Evolutionary conservation across 2,113 vertebrate species (phyloP), one percentile per base, ranked within the genome.

Genomic region (Notothenia rossii): DNA sequence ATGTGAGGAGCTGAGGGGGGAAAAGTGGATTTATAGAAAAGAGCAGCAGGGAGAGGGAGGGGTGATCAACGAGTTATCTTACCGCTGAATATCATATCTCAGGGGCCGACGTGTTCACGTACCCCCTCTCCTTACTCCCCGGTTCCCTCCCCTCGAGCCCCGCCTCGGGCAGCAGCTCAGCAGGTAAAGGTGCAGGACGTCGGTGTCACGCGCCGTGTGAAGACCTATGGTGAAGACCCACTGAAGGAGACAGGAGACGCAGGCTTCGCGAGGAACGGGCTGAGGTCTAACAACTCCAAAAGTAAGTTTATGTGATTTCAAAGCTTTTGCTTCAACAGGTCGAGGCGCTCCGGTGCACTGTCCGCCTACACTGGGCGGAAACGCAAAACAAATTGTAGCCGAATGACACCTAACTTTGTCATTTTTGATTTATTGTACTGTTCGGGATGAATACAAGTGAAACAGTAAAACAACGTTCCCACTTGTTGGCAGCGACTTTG

Each of bases 111-210:
- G 51, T 40, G 45, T 53, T 22, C 0, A 48, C 2, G 1, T 9
- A 12, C 0, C 2, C 8, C 33, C 22, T 3, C 40, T 4, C 8
- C 12, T 20, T 3, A 55, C 11, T 8, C 51, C 7, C 13, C 20
- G 8, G 9, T 2, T 33, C 25, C n/a, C 11, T 0, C 12, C 15
- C 49, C 10, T 3, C 12, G 2, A 59, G 74, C 56, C 36, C 85
- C 86, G 69, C 83, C 87, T 66, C 73, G 15, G 7, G 2, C 45
- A 7, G 76, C 78, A 3, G 25, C 25, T 25, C 25, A 25, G 45
- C 76, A 82, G 86, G 85, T 86, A 53, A 78, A 77, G 43, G 46
- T n/a, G 69, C 40, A 59, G n/a, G 11, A 22, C 15, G 13, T 54
- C 10, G 25, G 45, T 5, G 67, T 56, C 48, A 7, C 2, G 10